Percentiles rank a stretch among this genome's conserved stretches.
Evolutionary conservation across 92 coral and sea anemone genomes (phyloP).

Genomic region (Muricea muricata): DNA sequence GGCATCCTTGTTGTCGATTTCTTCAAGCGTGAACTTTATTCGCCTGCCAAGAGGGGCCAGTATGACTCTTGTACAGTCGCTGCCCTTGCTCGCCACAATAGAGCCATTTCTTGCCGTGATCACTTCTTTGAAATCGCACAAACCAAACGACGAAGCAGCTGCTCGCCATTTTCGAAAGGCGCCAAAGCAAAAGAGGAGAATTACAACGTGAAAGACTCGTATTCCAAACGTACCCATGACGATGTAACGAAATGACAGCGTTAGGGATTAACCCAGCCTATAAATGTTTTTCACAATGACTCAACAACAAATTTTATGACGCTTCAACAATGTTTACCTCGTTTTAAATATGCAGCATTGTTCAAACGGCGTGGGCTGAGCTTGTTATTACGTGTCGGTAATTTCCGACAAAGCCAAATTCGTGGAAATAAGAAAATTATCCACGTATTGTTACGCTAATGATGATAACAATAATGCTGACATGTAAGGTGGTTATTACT

Average conservation of each 20-base stretch:
- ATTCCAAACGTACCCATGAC: neutral
- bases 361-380: no score
- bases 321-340: no score
- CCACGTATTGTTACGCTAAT: no score
- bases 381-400: no score
- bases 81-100: neutral
- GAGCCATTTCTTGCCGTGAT: neutral
- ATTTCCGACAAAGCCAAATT: no score
- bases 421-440: no score
- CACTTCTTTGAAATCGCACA: neutral
- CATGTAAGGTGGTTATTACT: no score
- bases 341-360: no score
- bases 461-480: no score
- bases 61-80: neutral
- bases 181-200: neutral
- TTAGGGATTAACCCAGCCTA: neutral
- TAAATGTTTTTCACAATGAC: neutral
- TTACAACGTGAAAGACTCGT: neutral
- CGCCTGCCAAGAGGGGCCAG: conserved; percentile 23
- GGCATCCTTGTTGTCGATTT: neutral
- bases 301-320: neutral
- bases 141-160: neutral
- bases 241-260: neutral
- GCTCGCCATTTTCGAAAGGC: neutral
- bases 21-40: neutral